Conservation (phyloP, 2,113 vertebrate species). For the Columba janthina region DNA sequence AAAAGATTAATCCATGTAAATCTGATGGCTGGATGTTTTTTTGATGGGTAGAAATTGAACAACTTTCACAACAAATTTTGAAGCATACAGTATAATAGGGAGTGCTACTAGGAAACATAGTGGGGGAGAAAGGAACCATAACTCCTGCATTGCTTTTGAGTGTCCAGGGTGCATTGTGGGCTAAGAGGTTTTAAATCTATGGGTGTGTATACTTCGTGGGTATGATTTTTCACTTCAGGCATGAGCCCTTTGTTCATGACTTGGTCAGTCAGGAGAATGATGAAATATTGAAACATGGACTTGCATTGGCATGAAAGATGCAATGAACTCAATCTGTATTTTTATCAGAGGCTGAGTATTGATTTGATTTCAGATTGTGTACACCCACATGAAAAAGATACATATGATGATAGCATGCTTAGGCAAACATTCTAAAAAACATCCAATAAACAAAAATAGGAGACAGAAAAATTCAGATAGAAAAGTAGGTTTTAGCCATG, state of each 20-base stretch:
- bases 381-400: not conserved
- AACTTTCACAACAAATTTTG: not conserved
- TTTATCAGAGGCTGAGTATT: not conserved
- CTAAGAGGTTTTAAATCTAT: not conserved
- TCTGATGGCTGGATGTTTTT: not conserved
- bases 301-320: not conserved
- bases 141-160: not conserved
- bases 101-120: not conserved
- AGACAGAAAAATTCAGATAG: not conserved
- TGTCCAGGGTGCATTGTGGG: not conserved
- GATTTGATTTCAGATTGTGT: not conserved
- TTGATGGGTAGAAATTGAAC: not conserved
- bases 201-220: not conserved
- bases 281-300: not conserved
- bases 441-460: not conserved
- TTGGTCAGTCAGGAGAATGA: constrained; percentile 38
- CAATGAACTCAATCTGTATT: not conserved
- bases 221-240: constrained; percentile 2
- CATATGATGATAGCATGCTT: not conserved
- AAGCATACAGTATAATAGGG: not conserved
- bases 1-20: not conserved
- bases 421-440: not conserved
- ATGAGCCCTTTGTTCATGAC: constrained; percentile 1
- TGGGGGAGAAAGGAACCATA: not conserved
- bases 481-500: not conserved